A percentile compares a stretch with the other conserved stretches of the same genome.
phyloP scores from a whole-genome alignment of 53 echinoderm and acorn worm genomes.

The Echinometra lucunter region DNA sequence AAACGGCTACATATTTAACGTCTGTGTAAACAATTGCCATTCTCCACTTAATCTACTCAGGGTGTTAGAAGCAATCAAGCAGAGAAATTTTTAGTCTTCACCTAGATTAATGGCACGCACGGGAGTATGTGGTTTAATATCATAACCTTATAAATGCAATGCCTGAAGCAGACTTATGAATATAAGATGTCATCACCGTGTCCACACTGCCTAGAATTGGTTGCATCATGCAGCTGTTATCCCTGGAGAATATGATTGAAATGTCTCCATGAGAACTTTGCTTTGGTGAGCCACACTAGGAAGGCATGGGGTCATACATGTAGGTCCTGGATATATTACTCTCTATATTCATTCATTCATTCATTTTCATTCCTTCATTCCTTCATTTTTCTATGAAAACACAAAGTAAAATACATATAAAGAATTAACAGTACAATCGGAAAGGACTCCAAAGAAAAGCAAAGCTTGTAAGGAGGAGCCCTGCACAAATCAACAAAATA shows the following conservation, averaged over 20 bases:
- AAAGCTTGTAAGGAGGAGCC: too few species aligned
- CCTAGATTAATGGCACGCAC: neutral
- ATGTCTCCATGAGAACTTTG: neutral
- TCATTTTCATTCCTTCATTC: too few species aligned
- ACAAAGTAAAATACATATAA: too few species aligned
- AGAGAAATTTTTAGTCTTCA: slow-evolving; percentile 32
- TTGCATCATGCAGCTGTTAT: neutral
- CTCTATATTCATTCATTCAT: neutral
- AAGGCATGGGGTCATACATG: neutral
- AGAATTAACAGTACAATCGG: too few species aligned
- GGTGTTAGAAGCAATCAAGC: neutral
- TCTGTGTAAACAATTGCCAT: neutral
- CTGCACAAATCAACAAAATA: too few species aligned
- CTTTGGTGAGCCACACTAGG: neutral
- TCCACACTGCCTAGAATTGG: neutral
- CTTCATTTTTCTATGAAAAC: too few species aligned
- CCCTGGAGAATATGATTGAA: neutral
- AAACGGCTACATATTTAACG: neutral
- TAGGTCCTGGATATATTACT: neutral
- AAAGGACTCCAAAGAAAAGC: too few species aligned
- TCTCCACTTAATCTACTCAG: neutral
- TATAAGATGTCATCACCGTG: neutral
- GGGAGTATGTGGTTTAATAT: slow-evolving; percentile 30
- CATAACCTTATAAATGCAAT: neutral
- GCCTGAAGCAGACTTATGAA: neutral